Evolutionary conservation across 2,797 vertebrate genomes (phyloP), one percentile per base, ranked within the genome.

Genomic region (Thripadectes ignobilis): DNA sequence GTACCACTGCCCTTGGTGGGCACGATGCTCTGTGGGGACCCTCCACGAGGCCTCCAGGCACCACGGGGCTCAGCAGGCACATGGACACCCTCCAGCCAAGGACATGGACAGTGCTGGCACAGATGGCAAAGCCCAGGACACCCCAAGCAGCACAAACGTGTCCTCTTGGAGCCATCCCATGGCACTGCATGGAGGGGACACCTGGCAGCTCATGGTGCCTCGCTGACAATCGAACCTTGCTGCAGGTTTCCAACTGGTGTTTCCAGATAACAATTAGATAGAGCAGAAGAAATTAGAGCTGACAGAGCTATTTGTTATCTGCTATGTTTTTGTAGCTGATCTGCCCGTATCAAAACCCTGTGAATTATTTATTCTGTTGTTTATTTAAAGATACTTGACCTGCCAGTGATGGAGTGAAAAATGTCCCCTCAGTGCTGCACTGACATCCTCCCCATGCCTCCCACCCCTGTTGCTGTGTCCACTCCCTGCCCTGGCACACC

Each of bases 231-330:
- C 96, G 96, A 97, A 97, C 96, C 97, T 98, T 95, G 97, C 98
- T 97, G 98, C 96, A 97, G 98, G 97, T 97, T 98, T 96, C 97
- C 98, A 93, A 92, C 96, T 97, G 96, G 78, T 95, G 95, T 85
- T 98, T 98, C 97, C 97, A 97, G 98, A 98, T 98, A 98, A 98
- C 98, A 97, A 98, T 98, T 98, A 98, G 98, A 98, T 96, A 97
- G 98, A 98, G 97, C 96, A 97, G 94, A 97, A 98, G 98, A 97
- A 98, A 98, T 98, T 82, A 94, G 79, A 97, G 98, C 97, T 98
- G 98, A 98, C 98, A 99, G 98, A 95, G 89, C 98, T 97, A 98
- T 98, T 98, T 98, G 98, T 98, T 97, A 98, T 97, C 97, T 69
- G 93, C 95, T 85, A 45, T 96, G 97, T 97, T 97, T 97, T 96